Evolutionary conservation across 2,797 vertebrate genomes (phyloP).

Genomic region (Rhynchonycteris naso): DNA sequence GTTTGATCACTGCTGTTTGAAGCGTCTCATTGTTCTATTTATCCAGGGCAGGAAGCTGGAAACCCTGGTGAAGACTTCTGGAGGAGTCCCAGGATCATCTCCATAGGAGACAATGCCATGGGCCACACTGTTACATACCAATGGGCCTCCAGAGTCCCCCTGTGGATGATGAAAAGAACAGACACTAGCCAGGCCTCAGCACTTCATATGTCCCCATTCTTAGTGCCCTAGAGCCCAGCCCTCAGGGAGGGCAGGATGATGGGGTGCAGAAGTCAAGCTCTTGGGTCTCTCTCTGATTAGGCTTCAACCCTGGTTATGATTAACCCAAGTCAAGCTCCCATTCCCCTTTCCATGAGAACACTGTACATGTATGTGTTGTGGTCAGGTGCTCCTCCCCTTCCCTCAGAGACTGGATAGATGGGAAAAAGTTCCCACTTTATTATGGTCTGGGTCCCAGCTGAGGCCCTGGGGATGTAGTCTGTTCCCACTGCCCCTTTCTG

Average conservation of each 20-base stretch:
- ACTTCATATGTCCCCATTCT: background rate
- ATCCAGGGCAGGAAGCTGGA: constrained; percentile 64
- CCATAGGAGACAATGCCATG: constrained; percentile 77
- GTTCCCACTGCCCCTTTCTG: background rate
- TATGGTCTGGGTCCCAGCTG: background rate
- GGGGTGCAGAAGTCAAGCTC: background rate
- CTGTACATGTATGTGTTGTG: background rate
- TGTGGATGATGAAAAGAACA: background rate
- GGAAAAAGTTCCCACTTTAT: background rate
- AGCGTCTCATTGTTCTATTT: constrained; percentile 46
- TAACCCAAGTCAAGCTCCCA: background rate
- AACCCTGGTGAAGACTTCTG: constrained; percentile 73
- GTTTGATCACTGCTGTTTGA: too few species aligned
- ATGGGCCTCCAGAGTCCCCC: constrained; percentile 73
- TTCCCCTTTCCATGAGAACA: background rate
- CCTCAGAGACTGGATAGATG: background rate
- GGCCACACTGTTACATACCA: constrained; percentile 65
- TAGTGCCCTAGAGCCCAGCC: background rate
- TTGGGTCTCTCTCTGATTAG: background rate
- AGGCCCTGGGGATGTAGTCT: background rate
- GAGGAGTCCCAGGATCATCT: fast-evolving
- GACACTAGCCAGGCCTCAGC: background rate
- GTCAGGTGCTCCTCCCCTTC: background rate
- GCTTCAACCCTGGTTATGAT: background rate
- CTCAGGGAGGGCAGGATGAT: background rate